phyloP scores from a whole-genome alignment of 2,113 vertebrate genomes.

The Piprites chloris region DNA sequence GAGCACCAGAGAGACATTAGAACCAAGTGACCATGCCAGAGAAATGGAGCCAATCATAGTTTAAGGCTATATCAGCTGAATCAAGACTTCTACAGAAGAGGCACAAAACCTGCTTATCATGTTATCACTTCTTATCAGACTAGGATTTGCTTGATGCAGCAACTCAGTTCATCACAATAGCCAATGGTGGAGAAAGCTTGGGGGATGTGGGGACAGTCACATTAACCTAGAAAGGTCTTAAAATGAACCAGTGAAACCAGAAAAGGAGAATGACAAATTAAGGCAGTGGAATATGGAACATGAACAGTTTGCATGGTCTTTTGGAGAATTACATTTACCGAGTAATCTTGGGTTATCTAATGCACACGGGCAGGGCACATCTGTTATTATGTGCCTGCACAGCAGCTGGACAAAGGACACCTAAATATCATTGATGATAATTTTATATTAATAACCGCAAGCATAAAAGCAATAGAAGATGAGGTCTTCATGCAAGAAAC shows the following conservation, averaged over 20 bases:
- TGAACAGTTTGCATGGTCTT: neutral
- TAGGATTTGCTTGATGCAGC: constrained; percentile 23
- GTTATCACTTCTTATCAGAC: neutral
- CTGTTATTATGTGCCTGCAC: neutral
- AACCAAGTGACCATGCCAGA: neutral
- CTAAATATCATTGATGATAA: neutral
- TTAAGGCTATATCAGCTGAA: neutral
- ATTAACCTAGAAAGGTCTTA: neutral
- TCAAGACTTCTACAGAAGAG: neutral
- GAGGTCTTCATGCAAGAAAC: neutral
- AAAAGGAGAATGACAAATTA: neutral
- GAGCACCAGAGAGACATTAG: neutral
- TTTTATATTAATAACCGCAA: neutral
- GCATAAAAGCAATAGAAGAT: neutral
- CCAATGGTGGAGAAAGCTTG: neutral
- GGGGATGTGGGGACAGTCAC: neutral
- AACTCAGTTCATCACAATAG: neutral
- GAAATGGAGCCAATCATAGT: neutral
- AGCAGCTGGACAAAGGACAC: neutral
- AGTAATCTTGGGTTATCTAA: neutral
- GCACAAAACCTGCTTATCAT: neutral
- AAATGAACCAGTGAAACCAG: neutral
- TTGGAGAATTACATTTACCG: neutral
- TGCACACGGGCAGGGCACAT: rapidly evolving
- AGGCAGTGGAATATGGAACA: neutral